Percentiles rank a stretch among this genome's conserved stretches.
phyloP scores from a whole-genome alignment of 2,797 vertebrate species.

The Astyanax mexicanus region DNA sequence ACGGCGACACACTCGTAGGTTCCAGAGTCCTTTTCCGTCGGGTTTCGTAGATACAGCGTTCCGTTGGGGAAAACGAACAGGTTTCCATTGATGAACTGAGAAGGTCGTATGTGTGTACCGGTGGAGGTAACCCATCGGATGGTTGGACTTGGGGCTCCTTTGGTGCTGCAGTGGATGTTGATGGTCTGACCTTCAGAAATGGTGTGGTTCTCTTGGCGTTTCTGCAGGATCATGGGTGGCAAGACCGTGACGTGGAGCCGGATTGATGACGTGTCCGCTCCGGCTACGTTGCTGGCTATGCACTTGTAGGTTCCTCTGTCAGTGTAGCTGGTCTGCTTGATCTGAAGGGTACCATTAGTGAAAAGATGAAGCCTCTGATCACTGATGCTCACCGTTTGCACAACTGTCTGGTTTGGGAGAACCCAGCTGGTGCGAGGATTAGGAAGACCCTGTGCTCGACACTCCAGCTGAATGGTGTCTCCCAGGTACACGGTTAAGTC shows the following conservation, averaged over 20 bases:
- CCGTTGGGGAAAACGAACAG: slow-evolving; percentile 95
- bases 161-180: slow-evolving; percentile 87
- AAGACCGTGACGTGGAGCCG: slow-evolving; percentile 87
- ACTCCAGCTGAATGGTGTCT: slow-evolving; percentile 83
- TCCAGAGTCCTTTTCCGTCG: slow-evolving; percentile 82
- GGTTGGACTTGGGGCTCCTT: slow-evolving; percentile 83
- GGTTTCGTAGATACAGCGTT: slow-evolving; percentile 86
- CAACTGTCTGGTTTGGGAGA: slow-evolving; percentile 82
- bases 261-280: slow-evolving; percentile 85
- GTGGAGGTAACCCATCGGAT: slow-evolving; percentile 89
- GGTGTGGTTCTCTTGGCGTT: slow-evolving; percentile 80
- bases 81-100: slow-evolving; percentile 91
- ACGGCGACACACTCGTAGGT: slow-evolving; percentile 89
- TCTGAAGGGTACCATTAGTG: slow-evolving; percentile 85
- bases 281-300: slow-evolving; percentile 89
- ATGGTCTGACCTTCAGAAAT: slow-evolving; percentile 79
- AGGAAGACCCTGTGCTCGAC: slow-evolving; percentile 86
- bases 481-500: slow-evolving; percentile 89
- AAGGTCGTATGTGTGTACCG: slow-evolving; percentile 86
- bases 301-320: slow-evolving; percentile 92
- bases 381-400: slow-evolving; percentile 69
- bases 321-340: slow-evolving; percentile 77
- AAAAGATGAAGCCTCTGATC: slow-evolving; percentile 78
- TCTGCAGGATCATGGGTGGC: slow-evolving; percentile 89
- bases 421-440: slow-evolving; percentile 90